Evolutionary conservation across 2,113 vertebrate species (phyloP), one percentile per base, ranked within the genome.

Genomic region (Ictalurus punctatus): DNA sequence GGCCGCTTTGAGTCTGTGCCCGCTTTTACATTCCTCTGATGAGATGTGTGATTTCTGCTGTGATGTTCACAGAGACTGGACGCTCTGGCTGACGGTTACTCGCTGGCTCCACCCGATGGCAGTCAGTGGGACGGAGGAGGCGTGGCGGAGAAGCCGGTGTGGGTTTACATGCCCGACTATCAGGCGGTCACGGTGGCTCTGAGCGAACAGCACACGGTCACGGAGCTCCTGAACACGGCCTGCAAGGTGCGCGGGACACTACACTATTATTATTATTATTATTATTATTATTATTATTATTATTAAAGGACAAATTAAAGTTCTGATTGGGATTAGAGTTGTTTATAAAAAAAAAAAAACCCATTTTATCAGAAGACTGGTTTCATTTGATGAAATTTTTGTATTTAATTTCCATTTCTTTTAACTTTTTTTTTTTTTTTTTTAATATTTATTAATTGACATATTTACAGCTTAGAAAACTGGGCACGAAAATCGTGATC

Each of bases 191-290:
- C 95, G 0, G 92, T 99, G 88, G 93, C 92, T 2, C 90, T 98
- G 86, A 97, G 96, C 88, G 94, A 93, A 37, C 97, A 98, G 56
- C 96, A 97, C 93, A 96, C 92, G 12, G 96, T 97, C 13, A 94
- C 96, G 58, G 97, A 98, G 89, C 93, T 98, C 91, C 93, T 99
- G 92, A 92, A 94, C 59, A 89, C 96, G 90, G 97, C 96, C 0
- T 98, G 98, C 96, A 97, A 98, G 98, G 98, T 99, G 94, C 23
- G 52, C 25, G 61, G 76, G 82, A n/a, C 74, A 74, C 17, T 10
- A 27, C 48, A 27, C 10, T 0, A 9, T 9, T 8, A 48, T 9
- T 8, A 48, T 48, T 8, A 48, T 48, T 7, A 48, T 48, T 48
- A 48, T 48, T 48, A 48, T 48, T 48, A 48, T 48, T 8, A 48